These are phyloP conservation scores for Melanaphis sacchari DNA, from an alignment of 1,140 invertebrate genomes.

Conservation along the genomic window DNA sequence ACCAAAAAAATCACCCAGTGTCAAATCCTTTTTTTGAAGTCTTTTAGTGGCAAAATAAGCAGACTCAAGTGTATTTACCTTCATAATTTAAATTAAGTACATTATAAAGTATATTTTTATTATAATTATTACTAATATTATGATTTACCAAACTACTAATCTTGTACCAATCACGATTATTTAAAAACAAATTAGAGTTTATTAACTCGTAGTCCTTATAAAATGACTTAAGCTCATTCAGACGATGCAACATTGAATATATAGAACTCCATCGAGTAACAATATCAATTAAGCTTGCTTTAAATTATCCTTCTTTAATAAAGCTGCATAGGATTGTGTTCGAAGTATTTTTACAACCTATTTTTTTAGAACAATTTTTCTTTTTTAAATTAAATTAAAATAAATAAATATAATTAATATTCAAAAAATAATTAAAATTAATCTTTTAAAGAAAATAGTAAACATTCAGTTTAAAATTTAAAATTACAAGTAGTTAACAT, in stretches of 20 bases:
- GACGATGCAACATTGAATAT: neutral
- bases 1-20: neutral
- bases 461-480: too few relatives aligned
- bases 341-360: neutral
- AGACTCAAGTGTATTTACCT: neutral
- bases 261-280: neutral
- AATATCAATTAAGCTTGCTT: neutral
- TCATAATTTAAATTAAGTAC: neutral
- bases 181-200: neutral
- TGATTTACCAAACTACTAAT: neutral
- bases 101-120: neutral
- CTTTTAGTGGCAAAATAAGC: neutral
- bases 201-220: neutral
- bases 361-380: neutral
- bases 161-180: neutral
- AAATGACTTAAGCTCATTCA: neutral
- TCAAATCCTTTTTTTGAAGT: neutral
- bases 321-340: neutral
- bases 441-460: too few relatives aligned
- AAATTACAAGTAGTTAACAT: too few relatives aligned
- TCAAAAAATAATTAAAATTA: too few relatives aligned
- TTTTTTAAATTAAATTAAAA: too few relatives aligned
- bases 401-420: too few relatives aligned
- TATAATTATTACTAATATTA: neutral
- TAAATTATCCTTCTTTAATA: conserved; percentile 10